Base-by-base conservation (phyloP, 2,888 invertebrate species). In the Conops quadrifasciatus region DNA sequence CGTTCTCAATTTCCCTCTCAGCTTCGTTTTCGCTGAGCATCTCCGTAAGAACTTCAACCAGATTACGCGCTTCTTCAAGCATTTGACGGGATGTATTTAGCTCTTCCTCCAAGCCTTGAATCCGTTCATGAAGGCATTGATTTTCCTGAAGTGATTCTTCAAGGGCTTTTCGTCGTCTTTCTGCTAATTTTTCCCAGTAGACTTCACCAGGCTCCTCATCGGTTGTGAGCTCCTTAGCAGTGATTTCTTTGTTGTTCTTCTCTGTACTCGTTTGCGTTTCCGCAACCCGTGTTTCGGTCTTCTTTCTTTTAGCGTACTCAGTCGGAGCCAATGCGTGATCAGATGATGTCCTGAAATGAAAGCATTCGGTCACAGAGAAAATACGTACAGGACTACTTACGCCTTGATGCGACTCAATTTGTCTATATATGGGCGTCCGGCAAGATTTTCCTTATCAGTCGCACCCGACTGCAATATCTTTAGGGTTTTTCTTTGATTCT, bases 121-220 rank as follows among this genome's bases (percentile, higher is more conserved):
- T 84, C 72, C 87, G 84, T 49, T 88, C 88, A 74, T 88, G 87
- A 26, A 90, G 80, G 76, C 88, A 88, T 73, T 89, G 89, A 85
- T 93, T 94, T 84, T 94, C 93, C 71, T 89, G 88, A 36, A 94
- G 87, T 30, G 93, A 90, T 73, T 92, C 90, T 78, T 93, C 89
- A 30, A 94, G 84, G 2, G 92, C 92, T 77, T 89, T 86, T 71
- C 92, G 89, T 72, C 94, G 89, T 79, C 91, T 91, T 81, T 93
- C 93, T 28, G 94, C 93, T 74, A 94, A 82, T 60, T 89, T 87
- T 84, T 93, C 88, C 93, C 93, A 94, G 82, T 94, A 94, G 74
- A 89, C 89, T 79, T 91, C 91, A 71, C 93, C 90, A 3, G 94
- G 91, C 49, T 88, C 89, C 71, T 89, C 89, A 71, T 90, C 89